phyloP scores from a whole-genome alignment of 2,113 vertebrate species.

The Castor canadensis region DNA sequence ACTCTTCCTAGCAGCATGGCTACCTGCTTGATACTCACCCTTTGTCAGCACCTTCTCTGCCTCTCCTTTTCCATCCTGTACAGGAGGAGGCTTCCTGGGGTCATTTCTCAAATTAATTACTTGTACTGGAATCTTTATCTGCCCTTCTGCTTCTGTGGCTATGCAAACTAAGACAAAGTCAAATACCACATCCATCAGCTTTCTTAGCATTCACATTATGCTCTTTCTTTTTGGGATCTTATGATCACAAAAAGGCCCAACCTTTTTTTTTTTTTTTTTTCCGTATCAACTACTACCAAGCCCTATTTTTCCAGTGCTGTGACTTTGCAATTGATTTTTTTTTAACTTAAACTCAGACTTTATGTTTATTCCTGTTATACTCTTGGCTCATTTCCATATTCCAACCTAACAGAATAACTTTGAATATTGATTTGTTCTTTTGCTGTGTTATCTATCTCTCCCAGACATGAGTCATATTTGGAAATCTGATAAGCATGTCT shows the following conservation, averaged over 20 bases:
- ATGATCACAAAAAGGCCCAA: background rate
- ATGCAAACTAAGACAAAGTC: background rate
- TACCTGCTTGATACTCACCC: background rate
- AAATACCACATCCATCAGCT: background rate
- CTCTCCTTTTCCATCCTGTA: background rate
- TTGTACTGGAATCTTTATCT: background rate
- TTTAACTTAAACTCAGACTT: constrained; percentile 55
- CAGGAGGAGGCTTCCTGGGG: background rate
- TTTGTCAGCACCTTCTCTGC: background rate
- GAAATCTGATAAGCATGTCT: constrained; percentile 56
- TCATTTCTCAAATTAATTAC: background rate
- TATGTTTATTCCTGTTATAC: constrained; percentile 39
- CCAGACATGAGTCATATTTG: constrained; percentile 57
- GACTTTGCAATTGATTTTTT: constrained; percentile 53
- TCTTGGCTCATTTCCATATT: constrained; percentile 59
- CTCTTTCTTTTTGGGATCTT: background rate
- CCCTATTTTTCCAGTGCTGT: background rate
- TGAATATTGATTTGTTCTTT: constrained; percentile 67
- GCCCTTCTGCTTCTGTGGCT: background rate
- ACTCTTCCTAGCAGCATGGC: background rate
- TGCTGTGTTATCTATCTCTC: constrained; percentile 48
- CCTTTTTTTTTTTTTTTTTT: background rate
- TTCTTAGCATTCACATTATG: background rate
- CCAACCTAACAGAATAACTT: constrained; percentile 61
- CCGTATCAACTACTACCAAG: background rate